phyloP scores from a whole-genome alignment of 1,140 invertebrate genomes.

The Diachasma alloeum region DNA sequence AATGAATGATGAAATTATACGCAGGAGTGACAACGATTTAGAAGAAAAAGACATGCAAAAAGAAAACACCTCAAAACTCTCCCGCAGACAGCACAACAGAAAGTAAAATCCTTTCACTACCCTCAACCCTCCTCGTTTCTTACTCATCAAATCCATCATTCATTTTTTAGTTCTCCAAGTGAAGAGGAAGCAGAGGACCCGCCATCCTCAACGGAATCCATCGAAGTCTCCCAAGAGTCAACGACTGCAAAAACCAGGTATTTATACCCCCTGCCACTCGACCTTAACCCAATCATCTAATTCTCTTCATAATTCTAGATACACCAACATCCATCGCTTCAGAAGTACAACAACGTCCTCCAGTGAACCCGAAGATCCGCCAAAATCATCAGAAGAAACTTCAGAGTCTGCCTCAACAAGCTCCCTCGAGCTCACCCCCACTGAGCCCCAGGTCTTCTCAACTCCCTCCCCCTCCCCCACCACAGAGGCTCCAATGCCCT shows the following conservation, averaged over 20 bases:
- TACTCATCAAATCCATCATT: neutral
- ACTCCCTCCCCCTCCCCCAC: slow-evolving; percentile 49
- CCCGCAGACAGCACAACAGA: neutral
- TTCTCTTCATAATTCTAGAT: slow-evolving; percentile 52
- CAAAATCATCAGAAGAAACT: slow-evolving; percentile 37
- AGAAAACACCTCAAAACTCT: slow-evolving; percentile 16
- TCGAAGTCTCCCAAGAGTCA: slow-evolving; percentile 30
- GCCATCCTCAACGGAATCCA: slow-evolving; percentile 28
- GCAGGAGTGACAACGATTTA: slow-evolving; percentile 48
- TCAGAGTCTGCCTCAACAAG: slow-evolving; percentile 47
- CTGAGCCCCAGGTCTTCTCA: slow-evolving; percentile 9
- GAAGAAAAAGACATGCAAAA: slow-evolving; percentile 42
- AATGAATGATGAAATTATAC: neutral
- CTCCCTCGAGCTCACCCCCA: slow-evolving; percentile 45
- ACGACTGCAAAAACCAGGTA: slow-evolving; percentile 51
- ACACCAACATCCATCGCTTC: slow-evolving; percentile 62
- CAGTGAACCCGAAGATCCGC: slow-evolving; percentile 44
- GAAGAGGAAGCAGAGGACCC: neutral
- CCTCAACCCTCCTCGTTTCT: neutral
- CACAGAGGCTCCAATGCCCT: slow-evolving; percentile 45
- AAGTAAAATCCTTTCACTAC: neutral
- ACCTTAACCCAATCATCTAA: neutral
- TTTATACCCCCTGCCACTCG: slow-evolving; percentile 12
- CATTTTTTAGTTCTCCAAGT: neutral
- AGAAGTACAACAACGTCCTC: slow-evolving; percentile 54